A percentile compares a stretch with the other conserved stretches of the same genome.
These are phyloP conservation scores for Pangasius sanitwongsei DNA, from an alignment of 2,797 vertebrate genomes.

Conservation along the genomic window DNA sequence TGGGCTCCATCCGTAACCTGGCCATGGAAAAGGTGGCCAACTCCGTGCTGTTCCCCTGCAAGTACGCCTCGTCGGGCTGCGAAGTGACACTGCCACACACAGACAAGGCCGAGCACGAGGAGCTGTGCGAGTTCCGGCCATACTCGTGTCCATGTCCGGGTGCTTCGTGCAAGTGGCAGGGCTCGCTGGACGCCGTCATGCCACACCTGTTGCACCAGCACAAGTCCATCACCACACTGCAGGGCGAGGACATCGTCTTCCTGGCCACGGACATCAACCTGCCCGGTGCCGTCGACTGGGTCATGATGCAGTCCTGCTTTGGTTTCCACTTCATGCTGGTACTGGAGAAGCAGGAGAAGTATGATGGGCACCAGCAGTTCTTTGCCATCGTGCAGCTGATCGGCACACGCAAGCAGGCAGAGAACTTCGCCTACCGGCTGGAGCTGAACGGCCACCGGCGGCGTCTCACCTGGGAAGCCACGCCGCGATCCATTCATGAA, in stretches of 20 bases:
- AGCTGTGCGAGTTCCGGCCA: slow-evolving; percentile 96
- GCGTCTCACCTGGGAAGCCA: slow-evolving; percentile 82
- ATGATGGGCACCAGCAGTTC: slow-evolving; percentile 83
- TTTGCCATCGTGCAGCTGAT: slow-evolving; percentile 81
- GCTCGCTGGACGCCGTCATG: slow-evolving; percentile 96
- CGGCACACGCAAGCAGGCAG: slow-evolving; percentile 78
- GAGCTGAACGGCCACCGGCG: slow-evolving; percentile 80
- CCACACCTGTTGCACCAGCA: slow-evolving; percentile 97
- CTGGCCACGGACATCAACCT: slow-evolving; percentile 98
- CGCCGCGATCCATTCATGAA: slow-evolving; percentile 81
- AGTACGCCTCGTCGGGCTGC: slow-evolving; percentile 91
- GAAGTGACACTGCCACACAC: slow-evolving; percentile 75
- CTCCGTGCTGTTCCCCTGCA: slow-evolving; percentile 97
- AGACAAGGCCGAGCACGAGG: slow-evolving; percentile 86
- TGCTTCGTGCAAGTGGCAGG: slow-evolving; percentile 97
- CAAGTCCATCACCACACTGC: slow-evolving; percentile 96
- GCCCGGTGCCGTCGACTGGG: slow-evolving; percentile 96
- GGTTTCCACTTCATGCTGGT: slow-evolving; percentile 89
- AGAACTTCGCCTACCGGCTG: slow-evolving; percentile 81
- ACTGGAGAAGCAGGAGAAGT: slow-evolving; percentile 63
- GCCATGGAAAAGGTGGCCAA: slow-evolving; percentile 99
- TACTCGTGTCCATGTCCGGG: slow-evolving; percentile 96
- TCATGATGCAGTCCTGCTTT: slow-evolving; percentile 99
- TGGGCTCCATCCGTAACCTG: slow-evolving; percentile 98
- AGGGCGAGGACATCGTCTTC: slow-evolving; percentile 97